These are phyloP conservation scores for Caenorhabditis latens DNA, from an alignment of 1,140 invertebrate species.

Conservation along the genomic window DNA sequence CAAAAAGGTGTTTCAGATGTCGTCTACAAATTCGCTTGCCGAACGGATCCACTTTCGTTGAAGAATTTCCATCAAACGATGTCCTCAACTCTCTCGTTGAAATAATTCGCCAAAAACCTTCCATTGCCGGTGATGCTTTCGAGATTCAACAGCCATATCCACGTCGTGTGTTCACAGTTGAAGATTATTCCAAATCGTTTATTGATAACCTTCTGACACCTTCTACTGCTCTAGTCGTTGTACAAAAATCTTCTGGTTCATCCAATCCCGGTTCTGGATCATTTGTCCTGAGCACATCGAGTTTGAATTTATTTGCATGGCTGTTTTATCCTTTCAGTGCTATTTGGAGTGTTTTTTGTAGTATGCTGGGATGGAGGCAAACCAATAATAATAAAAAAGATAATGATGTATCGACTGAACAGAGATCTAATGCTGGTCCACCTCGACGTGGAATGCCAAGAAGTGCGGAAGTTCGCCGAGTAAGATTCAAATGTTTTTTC, in stretches of 20 bases:
- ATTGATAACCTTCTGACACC: conserved; percentile 11
- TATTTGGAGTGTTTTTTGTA: not conserved
- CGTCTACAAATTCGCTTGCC: conserved; percentile 30
- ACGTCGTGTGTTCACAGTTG: conserved; percentile 6
- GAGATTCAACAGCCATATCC: conserved; percentile 36
- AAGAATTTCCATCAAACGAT: conserved; percentile 33
- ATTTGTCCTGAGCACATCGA: not conserved
- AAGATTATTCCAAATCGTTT: conserved; percentile 38
- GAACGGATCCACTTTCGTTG: not conserved
- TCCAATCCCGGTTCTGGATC: not conserved
- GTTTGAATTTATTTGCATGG: not conserved
- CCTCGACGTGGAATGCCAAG: conserved; percentile 19
- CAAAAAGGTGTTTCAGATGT: not conserved
- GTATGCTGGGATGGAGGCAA: conserved; percentile 12
- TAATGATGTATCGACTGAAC: not conserved
- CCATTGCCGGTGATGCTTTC: not conserved
- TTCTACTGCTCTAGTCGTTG: not conserved
- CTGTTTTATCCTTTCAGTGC: not conserved
- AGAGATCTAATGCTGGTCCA: not conserved
- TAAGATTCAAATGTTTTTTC: not conserved
- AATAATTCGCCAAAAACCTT: conserved; percentile 15
- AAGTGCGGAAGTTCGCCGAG: conserved; percentile 48
- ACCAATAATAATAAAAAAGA: not conserved
- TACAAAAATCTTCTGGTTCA: not conserved
- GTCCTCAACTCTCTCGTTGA: conserved; percentile 25